A percentile compares a stretch with the other conserved stretches of the same genome.
Evolutionary conservation across 2,797 vertebrate genomes (phyloP).

Genomic region (Pseudopleuronectes americanus): DNA sequence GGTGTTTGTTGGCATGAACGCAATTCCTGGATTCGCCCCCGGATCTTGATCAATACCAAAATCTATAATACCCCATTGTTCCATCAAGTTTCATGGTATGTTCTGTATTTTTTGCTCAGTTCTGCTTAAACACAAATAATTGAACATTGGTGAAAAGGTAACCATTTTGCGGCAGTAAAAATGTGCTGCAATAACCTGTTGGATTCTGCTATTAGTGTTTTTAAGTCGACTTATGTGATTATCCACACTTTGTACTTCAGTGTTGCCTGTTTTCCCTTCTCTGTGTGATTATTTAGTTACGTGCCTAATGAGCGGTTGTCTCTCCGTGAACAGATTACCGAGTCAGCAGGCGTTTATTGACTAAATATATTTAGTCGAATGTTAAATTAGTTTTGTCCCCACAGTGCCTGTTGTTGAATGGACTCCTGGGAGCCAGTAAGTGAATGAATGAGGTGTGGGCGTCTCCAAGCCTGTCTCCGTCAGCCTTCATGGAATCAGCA

Average conservation of each 20-base stretch:
- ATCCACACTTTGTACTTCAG: constrained; percentile 1
- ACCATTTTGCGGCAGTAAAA: no score
- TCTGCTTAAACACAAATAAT: no score
- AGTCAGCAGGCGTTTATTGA: neutral
- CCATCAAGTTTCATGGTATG: no score
- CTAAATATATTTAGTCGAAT: constrained; percentile 18
- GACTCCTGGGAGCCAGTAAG: constrained; percentile 35
- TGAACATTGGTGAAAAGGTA: no score
- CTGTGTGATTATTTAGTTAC: neutral
- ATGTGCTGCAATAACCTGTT: no score
- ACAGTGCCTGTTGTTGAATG: constrained; percentile 18
- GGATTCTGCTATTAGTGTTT: no score
- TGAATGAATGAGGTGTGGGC: constrained; percentile 48
- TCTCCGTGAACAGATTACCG: constrained; percentile 17
- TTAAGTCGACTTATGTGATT: neutral
- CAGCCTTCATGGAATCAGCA: constrained; percentile 59
- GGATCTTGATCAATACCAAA: no score
- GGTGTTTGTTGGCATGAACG: neutral
- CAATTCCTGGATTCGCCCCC: no score
- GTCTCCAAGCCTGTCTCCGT: constrained; percentile 40
- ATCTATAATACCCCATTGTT: no score
- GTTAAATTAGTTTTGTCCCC: constrained; percentile 32
- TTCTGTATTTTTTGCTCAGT: no score
- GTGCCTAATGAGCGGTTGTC: constrained; percentile 2
- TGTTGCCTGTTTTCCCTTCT: neutral